A percentile compares a stretch with the other conserved stretches of the same genome.
These are phyloP conservation scores for Caenorhabditis wallacei DNA, from an alignment of 2,888 invertebrate genomes.

Conservation along the genomic window DNA sequence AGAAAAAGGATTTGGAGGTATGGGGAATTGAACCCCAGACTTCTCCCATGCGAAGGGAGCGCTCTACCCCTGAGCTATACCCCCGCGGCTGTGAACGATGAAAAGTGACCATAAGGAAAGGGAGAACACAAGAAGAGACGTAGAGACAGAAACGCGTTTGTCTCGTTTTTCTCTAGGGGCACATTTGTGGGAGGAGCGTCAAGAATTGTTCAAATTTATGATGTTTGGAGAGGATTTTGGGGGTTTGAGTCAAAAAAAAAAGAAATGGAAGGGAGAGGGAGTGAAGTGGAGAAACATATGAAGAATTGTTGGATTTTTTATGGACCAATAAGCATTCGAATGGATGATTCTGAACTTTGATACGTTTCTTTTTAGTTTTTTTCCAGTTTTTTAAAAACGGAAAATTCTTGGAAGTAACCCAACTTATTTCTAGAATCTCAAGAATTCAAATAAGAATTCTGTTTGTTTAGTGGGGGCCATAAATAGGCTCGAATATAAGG, in stretches of 20 bases:
- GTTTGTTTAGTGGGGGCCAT: background rate
- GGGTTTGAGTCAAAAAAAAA: constrained; percentile 17
- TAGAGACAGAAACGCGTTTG: background rate
- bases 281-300: constrained; percentile 24
- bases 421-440: too few species aligned
- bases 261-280: constrained; percentile 7
- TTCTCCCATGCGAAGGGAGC: constrained; percentile 82
- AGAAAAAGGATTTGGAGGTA: constrained; percentile 73
- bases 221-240: constrained; percentile 18
- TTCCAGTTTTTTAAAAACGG: too few species aligned
- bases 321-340: constrained; percentile 49
- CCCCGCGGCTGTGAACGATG: constrained; percentile 18
- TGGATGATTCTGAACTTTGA: constrained; percentile 38
- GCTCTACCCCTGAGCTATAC: constrained; percentile 80
- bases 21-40: constrained; percentile 81
- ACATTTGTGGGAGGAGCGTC: constrained; percentile 31
- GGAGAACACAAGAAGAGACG: constrained; percentile 7
- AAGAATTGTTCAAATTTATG: constrained; percentile 47
- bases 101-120: constrained; percentile 21
- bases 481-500: background rate
- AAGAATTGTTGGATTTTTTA: constrained; percentile 4
- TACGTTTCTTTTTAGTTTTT: too few species aligned
- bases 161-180: constrained; percentile 39
- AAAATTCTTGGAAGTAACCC: too few species aligned
- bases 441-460: background rate